Evolutionary conservation across 2,113 vertebrate genomes (phyloP), one percentile per base, ranked within the genome.

Genomic region (Epinephelus lanceolatus): DNA sequence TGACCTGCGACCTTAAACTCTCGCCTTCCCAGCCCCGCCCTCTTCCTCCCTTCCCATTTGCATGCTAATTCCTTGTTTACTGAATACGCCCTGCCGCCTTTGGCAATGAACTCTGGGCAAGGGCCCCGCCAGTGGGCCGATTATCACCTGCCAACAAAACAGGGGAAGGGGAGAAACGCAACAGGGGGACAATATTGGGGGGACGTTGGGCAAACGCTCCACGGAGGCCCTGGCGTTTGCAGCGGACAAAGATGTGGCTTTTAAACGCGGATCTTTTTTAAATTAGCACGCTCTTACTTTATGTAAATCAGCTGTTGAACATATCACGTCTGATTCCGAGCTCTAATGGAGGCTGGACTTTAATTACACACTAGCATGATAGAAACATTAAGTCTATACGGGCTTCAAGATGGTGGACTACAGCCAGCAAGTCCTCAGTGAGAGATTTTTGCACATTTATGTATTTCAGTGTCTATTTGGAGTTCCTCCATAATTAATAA

Each of bases 31-130:
- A 88, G 90, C 87, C 90, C 93, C 88, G 73, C 93, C 94, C 89
- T 88, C 85, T 88, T 93, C 91, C 94, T 89, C 93, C 86, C 81
- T 87, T 84, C 78, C 95, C 90, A 95, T 96, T 96, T 95, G 91
- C 95, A 93, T 96, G 96, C 95, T 95, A 95, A 96, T 96, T 92
- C 94, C 93, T 90, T 90, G 91, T 97, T 96, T 95, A 94, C 96
- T 95, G 95, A 96, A 94, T 95, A 91, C 78, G 75, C 73, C 89
- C 84, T 10, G 82, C 83, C 40, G 92, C 76, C 88, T 91, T 94
- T 95, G 94, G 91, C 93, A 92, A 86, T 94, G 93, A 95, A 94
- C 94, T 93, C 81, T 53, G 84, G 89, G 90, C 81, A 30, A 78
- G 80, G 76, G 86, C 89, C 76, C 79, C 91, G 55, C 80, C 85